Base-by-base conservation (phyloP, 2,888 invertebrate genomes). In the Eupithecia inturbata region DNA sequence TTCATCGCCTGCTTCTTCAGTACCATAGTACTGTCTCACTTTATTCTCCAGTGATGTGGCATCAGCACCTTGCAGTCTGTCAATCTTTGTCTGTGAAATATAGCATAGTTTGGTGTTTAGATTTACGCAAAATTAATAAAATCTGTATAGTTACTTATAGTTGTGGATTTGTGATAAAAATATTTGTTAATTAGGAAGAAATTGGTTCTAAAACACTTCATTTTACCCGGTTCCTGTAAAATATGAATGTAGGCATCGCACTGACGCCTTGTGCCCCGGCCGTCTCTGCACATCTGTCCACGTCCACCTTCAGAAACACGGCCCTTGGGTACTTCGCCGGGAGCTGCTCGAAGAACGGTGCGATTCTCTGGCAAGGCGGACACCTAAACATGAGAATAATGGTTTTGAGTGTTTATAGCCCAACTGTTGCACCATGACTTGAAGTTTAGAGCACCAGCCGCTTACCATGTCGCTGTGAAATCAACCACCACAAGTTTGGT, bases 211-310 rank as follows among this genome's bases (percentile, higher is more conserved):
- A 31, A 28, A 28, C 28, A 60, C 3, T 60, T 60, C 16, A 31
- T 19, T 1, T 64, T 89, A 96, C 96, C 88, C 96, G 95, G 89
- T 97, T 99, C 82, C 97, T 96, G 89, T 98, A 99, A 88, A 99
- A 98, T 81, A 99, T 96, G 87, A 99, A 99, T 0, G 99, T 99
- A 33, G 99, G 99, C 99, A 99, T 99, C 0, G 99, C 98, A 73
- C 97, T 97, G 60, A 99, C 97, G 71, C 98, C 98, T 87, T 99
- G 97, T 19, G 96, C 95, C 36, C 97, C 96, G 2, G 99, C 98
- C 14, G 98, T 97, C 82, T 98, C 98, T 82, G 97, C 96, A 84
- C 98, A 99, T 90, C 97, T 96, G 87, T 99, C 99, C 26, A 99
- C 99, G 90, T 99, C 99, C 12, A 99, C 98, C 93, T 99, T 98